These are phyloP conservation scores for Drosophila eohydei DNA, from an alignment of 2,888 invertebrate genomes.

Conservation along the genomic window DNA sequence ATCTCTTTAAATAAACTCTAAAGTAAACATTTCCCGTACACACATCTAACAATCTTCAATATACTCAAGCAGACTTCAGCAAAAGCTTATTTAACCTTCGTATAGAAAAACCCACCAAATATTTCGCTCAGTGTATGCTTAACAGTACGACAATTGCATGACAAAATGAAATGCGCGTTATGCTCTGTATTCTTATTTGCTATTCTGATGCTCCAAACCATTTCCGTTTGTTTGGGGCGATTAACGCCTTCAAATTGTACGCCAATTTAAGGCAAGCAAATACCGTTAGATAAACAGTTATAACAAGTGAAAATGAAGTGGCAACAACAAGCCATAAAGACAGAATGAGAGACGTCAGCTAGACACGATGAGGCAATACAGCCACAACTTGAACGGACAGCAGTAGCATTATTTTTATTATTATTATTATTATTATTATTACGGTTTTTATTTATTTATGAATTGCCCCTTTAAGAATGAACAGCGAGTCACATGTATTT, in stretches of 20 bases:
- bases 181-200: slow-evolving; percentile 46
- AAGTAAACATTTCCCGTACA: no score
- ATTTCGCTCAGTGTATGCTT: slow-evolving; percentile 20
- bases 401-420: slow-evolving; percentile 59
- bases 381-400: slow-evolving; percentile 34
- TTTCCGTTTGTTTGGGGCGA: slow-evolving; percentile 66
- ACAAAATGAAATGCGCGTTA: neutral
- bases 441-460: slow-evolving; percentile 51
- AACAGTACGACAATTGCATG: slow-evolving; percentile 16
- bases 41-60: neutral
- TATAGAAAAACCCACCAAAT: neutral
- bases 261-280: slow-evolving; percentile 69
- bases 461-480: slow-evolving; percentile 51
- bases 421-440: slow-evolving; percentile 52
- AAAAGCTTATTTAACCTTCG: neutral
- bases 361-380: slow-evolving; percentile 67
- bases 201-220: slow-evolving; percentile 47
- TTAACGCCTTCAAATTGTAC: slow-evolving; percentile 77
- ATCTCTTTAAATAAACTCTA: neutral
- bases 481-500: slow-evolving; percentile 36
- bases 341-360: slow-evolving; percentile 38
- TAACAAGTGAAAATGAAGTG: slow-evolving; percentile 79
- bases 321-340: slow-evolving; percentile 58
- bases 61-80: neutral
- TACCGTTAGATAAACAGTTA: slow-evolving; percentile 80